These are phyloP conservation scores for Drosophila niveifrons DNA, from an alignment of 2,888 invertebrate species.

Conservation along the genomic window DNA sequence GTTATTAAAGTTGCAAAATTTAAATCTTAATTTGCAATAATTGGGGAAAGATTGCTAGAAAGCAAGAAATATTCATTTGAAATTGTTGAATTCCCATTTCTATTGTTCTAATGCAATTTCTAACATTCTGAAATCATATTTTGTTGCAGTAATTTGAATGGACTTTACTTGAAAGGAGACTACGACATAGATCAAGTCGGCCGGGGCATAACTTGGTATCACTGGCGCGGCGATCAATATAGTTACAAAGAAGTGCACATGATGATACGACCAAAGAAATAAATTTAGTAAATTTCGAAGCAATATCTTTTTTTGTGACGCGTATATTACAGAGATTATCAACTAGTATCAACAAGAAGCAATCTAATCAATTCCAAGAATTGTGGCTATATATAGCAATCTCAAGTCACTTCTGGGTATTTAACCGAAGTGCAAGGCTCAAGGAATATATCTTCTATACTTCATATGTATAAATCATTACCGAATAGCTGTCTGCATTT, in stretches of 20 bases:
- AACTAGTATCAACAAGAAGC: background rate
- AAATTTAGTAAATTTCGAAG: background rate
- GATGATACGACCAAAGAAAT: conserved; percentile 87
- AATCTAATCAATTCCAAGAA: background rate
- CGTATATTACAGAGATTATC: background rate
- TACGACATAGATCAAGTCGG: conserved; percentile 85
- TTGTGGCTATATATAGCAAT: background rate
- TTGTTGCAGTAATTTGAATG: conserved; percentile 88
- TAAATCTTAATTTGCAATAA: no score
- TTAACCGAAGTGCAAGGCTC: background rate
- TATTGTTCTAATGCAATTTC: no score
- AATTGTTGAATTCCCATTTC: no score
- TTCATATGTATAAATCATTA: conserved; percentile 4
- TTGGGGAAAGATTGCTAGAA: no score
- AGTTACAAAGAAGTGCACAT: conserved; percentile 87
- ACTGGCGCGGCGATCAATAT: conserved; percentile 85
- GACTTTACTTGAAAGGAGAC: conserved; percentile 87
- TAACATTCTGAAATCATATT: background rate
- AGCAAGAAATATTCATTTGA: no score
- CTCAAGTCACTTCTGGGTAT: background rate
- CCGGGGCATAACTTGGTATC: conserved; percentile 82
- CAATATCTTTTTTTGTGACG: background rate
- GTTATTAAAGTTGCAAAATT: no score
- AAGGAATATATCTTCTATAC: background rate
- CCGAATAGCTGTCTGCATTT: conserved; percentile 14